These are phyloP conservation scores for Rhaphigaster nebulosa DNA, from an alignment of 2,888 invertebrate species.

Conservation along the genomic window DNA sequence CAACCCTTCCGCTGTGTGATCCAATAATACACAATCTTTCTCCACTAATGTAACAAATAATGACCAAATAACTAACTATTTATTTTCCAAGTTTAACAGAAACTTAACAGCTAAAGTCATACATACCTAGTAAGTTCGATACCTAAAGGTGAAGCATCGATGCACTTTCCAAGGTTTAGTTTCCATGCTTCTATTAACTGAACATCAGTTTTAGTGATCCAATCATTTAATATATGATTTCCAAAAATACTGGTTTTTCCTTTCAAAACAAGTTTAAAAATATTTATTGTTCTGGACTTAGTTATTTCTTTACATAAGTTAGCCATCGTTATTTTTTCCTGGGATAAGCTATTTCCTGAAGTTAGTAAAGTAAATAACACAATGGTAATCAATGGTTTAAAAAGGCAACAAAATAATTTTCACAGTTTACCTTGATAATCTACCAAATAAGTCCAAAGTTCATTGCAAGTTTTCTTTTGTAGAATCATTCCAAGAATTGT, in stretches of 20 bases:
- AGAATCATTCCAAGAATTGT: constrained; percentile 62
- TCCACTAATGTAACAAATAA: constrained; percentile 2
- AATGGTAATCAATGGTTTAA: neutral
- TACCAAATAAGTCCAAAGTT: constrained; percentile 11
- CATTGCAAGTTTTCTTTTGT: constrained; percentile 66
- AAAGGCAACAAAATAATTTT: neutral
- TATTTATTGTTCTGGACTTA: neutral
- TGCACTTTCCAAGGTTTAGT: constrained; percentile 81
- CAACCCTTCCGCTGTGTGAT: constrained; percentile 81
- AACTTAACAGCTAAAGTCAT: neutral
- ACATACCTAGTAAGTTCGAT: constrained; percentile 44
- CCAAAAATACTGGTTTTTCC: constrained; percentile 14
- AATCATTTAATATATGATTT: neutral
- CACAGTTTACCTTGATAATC: neutral
- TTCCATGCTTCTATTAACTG: constrained; percentile 69
- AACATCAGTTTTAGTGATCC: neutral
- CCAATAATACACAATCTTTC: constrained; percentile 71
- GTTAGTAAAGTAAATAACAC: neutral
- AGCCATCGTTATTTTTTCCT: neutral
- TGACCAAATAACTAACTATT: neutral
- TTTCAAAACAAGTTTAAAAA: neutral
- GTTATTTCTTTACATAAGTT: neutral
- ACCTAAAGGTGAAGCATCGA: constrained; percentile 78
- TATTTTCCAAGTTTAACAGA: neutral
- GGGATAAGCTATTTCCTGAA: neutral